These are phyloP conservation scores for Drosophila melanica DNA, from an alignment of 1,140 invertebrate genomes.

Conservation along the genomic window DNA sequence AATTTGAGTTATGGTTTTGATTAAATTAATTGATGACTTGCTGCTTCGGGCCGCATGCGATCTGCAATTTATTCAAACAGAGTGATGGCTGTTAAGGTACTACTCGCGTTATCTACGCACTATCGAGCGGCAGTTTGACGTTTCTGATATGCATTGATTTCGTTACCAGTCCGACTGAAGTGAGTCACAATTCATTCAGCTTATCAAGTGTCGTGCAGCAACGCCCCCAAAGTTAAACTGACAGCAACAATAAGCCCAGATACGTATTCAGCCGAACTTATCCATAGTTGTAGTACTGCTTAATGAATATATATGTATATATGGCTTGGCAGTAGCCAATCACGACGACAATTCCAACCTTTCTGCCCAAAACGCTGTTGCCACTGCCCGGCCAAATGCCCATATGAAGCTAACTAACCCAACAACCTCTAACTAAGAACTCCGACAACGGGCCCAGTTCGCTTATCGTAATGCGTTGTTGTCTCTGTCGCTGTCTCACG, in stretches of 20 bases:
- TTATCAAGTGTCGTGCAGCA: constrained; percentile 10
- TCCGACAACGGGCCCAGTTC: constrained; percentile 20
- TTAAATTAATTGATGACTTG: constrained; percentile 72
- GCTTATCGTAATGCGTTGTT: constrained; percentile 48
- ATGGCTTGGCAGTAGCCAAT: too few relatives aligned
- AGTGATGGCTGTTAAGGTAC: constrained; percentile 14
- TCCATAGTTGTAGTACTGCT: background rate
- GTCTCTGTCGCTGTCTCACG: constrained; percentile 60
- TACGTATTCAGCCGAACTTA: constrained; percentile 1
- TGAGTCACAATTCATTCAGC: constrained; percentile 16
- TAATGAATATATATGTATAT: background rate
- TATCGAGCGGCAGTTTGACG: constrained; percentile 45
- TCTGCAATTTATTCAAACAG: constrained; percentile 45
- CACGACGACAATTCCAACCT: background rate
- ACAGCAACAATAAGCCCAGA: background rate
- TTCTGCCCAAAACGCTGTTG: background rate
- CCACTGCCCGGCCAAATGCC: background rate
- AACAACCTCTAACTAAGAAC: constrained; percentile 11
- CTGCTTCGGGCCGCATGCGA: constrained; percentile 27
- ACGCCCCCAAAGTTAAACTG: constrained; percentile 14
- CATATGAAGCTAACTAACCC: background rate
- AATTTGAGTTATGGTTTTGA: constrained; percentile 74
- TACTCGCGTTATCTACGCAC: constrained; percentile 13
- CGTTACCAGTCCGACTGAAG: background rate
- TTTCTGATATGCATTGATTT: constrained; percentile 58